Conservation (phyloP, 2,797 vertebrate genomes). For the Cossypha polioptera region DNA sequence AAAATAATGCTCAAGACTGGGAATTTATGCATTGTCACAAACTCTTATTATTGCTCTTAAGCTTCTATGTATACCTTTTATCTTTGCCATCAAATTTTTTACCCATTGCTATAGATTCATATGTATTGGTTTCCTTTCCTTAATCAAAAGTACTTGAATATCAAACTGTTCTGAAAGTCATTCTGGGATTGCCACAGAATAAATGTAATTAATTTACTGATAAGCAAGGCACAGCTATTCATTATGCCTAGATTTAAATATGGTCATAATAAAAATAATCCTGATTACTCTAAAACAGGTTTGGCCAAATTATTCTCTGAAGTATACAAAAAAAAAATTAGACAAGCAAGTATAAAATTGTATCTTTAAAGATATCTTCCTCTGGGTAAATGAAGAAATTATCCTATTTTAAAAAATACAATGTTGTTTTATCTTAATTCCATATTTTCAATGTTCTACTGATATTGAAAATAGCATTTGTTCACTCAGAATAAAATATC, state of each 20-base stretch:
- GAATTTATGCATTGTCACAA: not conserved
- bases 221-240: not conserved
- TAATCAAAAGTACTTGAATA: not conserved
- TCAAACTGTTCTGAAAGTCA: not conserved
- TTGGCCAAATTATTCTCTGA: not conserved
- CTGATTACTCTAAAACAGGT: not conserved
- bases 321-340: not conserved
- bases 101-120: not conserved
- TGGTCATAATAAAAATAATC: not conserved
- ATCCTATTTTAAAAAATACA: accelerated
- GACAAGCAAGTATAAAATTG: not conserved
- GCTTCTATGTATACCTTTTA: not conserved
- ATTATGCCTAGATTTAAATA: not conserved
- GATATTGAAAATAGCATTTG: not conserved
- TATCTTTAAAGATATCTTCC: not conserved
- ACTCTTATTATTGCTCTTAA: not conserved
- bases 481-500: not conserved
- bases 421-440: not conserved
- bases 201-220: not conserved
- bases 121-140: not conserved
- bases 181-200: not conserved
- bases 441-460: not conserved
- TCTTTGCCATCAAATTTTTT: not conserved
- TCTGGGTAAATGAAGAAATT: not conserved
- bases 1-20: not conserved